These are phyloP conservation scores for Melinopterus prodromus DNA, from an alignment of 2,888 invertebrate species.

Conservation along the genomic window DNA sequence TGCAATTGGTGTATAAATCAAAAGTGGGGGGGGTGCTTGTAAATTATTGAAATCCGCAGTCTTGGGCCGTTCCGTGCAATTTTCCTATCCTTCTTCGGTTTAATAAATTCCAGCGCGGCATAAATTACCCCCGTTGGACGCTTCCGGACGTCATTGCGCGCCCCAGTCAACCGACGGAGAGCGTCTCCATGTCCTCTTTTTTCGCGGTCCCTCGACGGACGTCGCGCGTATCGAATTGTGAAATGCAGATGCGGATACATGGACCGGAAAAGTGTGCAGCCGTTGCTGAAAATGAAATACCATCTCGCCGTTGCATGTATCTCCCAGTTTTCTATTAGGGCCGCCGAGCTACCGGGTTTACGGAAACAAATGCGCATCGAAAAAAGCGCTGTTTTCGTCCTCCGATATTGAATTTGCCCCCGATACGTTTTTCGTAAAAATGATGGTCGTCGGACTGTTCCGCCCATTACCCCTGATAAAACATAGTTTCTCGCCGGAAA, in stretches of 20 bases:
- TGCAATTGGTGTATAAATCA: background rate
- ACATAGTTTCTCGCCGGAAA: too few relatives aligned
- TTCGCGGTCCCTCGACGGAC: background rate
- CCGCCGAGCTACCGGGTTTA: too few relatives aligned
- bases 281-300: background rate
- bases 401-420: too few relatives aligned
- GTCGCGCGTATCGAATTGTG: background rate
- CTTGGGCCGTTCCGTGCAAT: background rate
- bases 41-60: background rate
- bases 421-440: too few relatives aligned
- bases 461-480: too few relatives aligned
- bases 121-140: background rate
- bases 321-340: background rate
- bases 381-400: too few relatives aligned
- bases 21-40: background rate
- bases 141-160: background rate
- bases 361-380: too few relatives aligned
- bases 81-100: slow-evolving; percentile 4
- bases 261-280: slow-evolving; percentile 4
- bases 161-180: slow-evolving; percentile 4
- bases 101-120: background rate
- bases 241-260: background rate
- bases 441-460: too few relatives aligned
- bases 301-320: background rate
- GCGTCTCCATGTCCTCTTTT: background rate